Evolutionary conservation across 2,888 invertebrate species (phyloP), one percentile per base, ranked within the genome.

Genomic region (Sesamia inferens): DNA sequence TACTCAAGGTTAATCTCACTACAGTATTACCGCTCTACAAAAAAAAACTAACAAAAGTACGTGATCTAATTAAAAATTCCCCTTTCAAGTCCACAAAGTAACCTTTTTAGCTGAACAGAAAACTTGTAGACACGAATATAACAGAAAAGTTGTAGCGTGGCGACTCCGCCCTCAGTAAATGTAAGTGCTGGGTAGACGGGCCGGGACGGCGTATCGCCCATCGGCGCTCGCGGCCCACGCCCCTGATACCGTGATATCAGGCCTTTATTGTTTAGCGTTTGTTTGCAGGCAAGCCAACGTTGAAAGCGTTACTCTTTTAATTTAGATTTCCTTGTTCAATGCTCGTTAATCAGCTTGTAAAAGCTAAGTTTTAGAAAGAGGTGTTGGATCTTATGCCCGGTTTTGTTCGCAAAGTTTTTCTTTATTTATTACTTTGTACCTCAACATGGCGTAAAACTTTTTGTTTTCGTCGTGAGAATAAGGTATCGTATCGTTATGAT

Each of bases 31-130:
- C 55, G 59, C 55, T 65, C 31, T 61, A 24, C 63, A 76, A 84
- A 79, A 19, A 47, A 64, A 81, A 81, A 67, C 68, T 67, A 84
- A 81, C 72, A 66, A 84, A 84, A 77, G 55, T 85, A 87, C 85
- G 85, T 87, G 86, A 85, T 85, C 79, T 84, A 86, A 87, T 87
- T 86, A 85, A 86, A 85, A 83, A 75, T 76, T 75, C 83, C 75
- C 71, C 67, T 77, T 70, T 73, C 65, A 69, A 83, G 64, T 85
- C 66, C 51, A 82, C 76, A 74, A 80, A 75, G 76, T 76, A 85
- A 79, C 78, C 74, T 85, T 85, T 85, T 80, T 61, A 82, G 68
- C 71, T 87, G 81, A 78, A 85, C 86, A 83, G 84, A 85, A 87
- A 83, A 85, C 85, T 85, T 81, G 81, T 78, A 85, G 85, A 85